Base-by-base conservation (phyloP, 2,113 vertebrate species). In the Eulemur rufifrons region DNA sequence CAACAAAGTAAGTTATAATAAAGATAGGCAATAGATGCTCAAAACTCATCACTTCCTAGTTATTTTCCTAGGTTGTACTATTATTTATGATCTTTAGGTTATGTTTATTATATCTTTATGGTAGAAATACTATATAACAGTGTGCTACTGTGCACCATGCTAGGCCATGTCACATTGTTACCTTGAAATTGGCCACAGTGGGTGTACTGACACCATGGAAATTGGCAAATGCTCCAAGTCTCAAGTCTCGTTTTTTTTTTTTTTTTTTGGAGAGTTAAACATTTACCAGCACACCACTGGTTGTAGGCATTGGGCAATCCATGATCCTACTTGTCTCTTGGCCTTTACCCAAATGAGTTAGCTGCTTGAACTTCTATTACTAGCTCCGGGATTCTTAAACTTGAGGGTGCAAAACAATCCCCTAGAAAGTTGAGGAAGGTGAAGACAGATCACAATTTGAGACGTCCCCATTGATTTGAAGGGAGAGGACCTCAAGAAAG, bases 281-380 rank as follows among this genome's bases (percentile, higher is more conserved):
- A 89, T 81, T 91, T 90, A 83, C 73, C 37, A 84, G 37, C 25
- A 82, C 50, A 81, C 34, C 8, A 17, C 32, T 81, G 61, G 5
- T 63, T 91, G n/a, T 37, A 87, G 63, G 39, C 37, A 37, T 92
- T 83, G 78, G 20, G 52, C 34, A 91, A 88, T 86, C 13, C 13
- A 52, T 68, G 54, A 42, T 29, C 13, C 23, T 78, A 47, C 3
- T 78, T 87, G 37, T 54, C 69, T n/a, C 37, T 95, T 94, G 61
- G 21, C 32, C 29, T 96, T 94, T 84, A 47, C 21, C 15, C 42
- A 66, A 93, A 74, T 59, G 66, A 95, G 32, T 94, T 96, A 84
- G 85, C 37, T 92, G n/a, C 69, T 74, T 91, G 39, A 76, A 88
- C 37, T 94, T 90, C 56, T 86, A 86, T 68, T 94, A 32, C 39